phyloP scores from a whole-genome alignment of 2,888 invertebrate species.

The Mythimna vitellina region DNA sequence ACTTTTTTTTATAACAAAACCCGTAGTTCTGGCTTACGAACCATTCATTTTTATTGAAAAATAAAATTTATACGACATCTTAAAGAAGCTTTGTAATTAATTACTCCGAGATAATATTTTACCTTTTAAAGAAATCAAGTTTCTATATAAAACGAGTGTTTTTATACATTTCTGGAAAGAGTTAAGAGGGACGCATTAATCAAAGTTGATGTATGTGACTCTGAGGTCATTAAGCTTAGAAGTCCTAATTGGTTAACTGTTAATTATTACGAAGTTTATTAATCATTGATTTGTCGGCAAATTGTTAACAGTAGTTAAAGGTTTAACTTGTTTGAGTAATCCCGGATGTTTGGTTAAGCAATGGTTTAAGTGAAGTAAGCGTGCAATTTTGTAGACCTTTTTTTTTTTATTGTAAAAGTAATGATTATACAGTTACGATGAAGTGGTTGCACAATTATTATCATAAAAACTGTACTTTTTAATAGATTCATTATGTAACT shows the following conservation, averaged over 20 bases:
- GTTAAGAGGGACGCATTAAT: conserved; percentile 60
- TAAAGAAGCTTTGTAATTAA: conserved; percentile 58
- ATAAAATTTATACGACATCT: conserved; percentile 30
- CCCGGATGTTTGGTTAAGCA: conserved; percentile 20
- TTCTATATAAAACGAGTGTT: conserved; percentile 54
- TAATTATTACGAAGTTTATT: conserved; percentile 38
- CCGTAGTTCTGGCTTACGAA: conserved; percentile 3
- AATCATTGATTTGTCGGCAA: conserved; percentile 68
- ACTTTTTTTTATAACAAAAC: conserved; percentile 42
- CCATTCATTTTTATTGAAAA: conserved; percentile 26
- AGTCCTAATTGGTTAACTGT: conserved; percentile 62
- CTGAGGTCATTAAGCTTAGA: conserved; percentile 53
- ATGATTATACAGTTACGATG: not conserved
- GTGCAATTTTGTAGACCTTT: not conserved
- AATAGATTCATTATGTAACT: conserved; percentile 24
- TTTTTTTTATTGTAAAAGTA: conserved; percentile 15
- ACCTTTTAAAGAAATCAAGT: conserved; percentile 64
- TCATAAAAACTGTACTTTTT: conserved; percentile 13
- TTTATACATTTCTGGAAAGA: conserved; percentile 64
- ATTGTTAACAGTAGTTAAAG: conserved; percentile 70
- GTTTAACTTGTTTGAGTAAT: conserved; percentile 9
- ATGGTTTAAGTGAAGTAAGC: not conserved
- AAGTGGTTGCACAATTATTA: conserved; percentile 17
- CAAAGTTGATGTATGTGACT: conserved; percentile 54
- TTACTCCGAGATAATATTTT: conserved; percentile 64